phyloP scores from a whole-genome alignment of 2,113 vertebrate species.

The Rhagologus leucostigma region DNA sequence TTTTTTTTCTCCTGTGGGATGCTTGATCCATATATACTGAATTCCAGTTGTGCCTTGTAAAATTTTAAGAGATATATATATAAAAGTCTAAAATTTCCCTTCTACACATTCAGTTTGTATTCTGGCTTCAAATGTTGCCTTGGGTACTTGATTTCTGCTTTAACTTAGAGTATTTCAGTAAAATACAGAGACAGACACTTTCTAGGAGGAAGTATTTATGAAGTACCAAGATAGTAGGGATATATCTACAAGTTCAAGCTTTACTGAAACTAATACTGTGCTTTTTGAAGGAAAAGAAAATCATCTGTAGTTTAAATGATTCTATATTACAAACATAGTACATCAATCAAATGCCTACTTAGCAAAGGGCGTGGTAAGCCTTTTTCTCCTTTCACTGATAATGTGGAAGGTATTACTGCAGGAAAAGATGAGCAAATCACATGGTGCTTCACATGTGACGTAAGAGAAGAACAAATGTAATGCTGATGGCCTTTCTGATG shows the following conservation, averaged over 20 bases:
- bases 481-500: neutral
- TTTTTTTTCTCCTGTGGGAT: neutral
- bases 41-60: neutral
- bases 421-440: neutral
- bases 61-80: neutral
- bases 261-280: neutral
- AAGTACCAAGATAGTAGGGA: neutral
- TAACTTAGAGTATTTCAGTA: neutral
- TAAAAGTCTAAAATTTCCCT: neutral
- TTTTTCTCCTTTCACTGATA: neutral
- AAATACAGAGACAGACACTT: neutral
- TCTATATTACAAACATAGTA: neutral
- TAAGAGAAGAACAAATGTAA: neutral
- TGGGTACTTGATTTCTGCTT: neutral
- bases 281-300: neutral
- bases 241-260: neutral
- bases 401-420: neutral
- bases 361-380: neutral
- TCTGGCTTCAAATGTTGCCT: neutral
- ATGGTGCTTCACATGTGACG: neutral
- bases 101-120: neutral
- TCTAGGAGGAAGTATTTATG: neutral
- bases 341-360: neutral
- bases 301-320: neutral
- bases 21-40: neutral